A percentile compares a stretch with the other conserved stretches of the same genome.
Evolutionary conservation across 23 tunicate species (phyloP).

Genomic region (Halocynthia roretzi): DNA sequence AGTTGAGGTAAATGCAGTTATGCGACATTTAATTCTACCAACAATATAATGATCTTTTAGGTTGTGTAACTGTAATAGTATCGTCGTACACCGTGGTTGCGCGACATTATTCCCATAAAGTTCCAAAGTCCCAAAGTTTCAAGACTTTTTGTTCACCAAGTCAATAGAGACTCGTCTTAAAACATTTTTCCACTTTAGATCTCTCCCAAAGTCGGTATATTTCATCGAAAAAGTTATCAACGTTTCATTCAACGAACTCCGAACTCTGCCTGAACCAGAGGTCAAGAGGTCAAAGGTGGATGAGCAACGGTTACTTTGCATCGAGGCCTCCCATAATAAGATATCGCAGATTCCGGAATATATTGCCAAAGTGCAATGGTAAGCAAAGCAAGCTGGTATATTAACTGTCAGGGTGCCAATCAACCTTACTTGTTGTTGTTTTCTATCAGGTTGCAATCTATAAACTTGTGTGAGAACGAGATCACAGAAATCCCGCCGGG

Average conservation of each 20-base stretch:
- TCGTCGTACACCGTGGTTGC: too few relatives aligned
- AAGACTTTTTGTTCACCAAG: too few relatives aligned
- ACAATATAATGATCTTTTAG: too few relatives aligned
- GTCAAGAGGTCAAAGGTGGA: slow-evolving; percentile 27
- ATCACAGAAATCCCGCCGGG: slow-evolving; percentile 36
- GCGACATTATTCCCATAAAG: too few relatives aligned
- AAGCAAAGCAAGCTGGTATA: neutral
- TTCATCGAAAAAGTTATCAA: slow-evolving; percentile 56
- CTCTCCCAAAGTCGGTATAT: slow-evolving; percentile 68
- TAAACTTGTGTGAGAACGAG: slow-evolving; percentile 48
- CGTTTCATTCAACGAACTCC: slow-evolving; percentile 37
- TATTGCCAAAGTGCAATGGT: slow-evolving; percentile 35
- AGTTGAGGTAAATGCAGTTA: slow-evolving; percentile 31
- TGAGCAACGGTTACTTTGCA: slow-evolving; percentile 24
- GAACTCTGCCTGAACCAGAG: slow-evolving; percentile 65
- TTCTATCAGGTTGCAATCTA: slow-evolving; percentile 33
- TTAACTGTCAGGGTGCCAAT: too few relatives aligned
- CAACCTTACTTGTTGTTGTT: neutral
- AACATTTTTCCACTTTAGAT: slow-evolving; percentile 18
- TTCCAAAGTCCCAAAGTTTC: too few relatives aligned
- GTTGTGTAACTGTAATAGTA: too few relatives aligned
- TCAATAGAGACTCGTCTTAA: too few relatives aligned
- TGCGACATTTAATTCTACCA: too few relatives aligned
- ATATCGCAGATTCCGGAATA: slow-evolving; percentile 48
- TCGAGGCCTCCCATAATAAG: slow-evolving; percentile 71